Evolutionary conservation across 2,113 vertebrate species (phyloP).

Genomic region (Apodemus speciosus): DNA sequence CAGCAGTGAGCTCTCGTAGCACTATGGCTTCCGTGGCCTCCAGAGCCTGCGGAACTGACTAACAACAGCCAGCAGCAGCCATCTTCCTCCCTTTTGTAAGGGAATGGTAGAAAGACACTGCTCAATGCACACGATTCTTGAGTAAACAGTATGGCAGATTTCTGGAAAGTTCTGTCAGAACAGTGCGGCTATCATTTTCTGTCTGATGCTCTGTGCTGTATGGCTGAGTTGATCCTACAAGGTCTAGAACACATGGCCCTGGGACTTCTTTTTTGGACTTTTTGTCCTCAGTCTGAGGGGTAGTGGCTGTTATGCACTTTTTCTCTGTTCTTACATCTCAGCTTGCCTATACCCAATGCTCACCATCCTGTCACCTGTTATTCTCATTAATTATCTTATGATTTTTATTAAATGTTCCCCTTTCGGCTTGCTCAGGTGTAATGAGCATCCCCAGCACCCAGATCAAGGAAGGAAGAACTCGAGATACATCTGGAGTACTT

Average conservation of each 20-base stretch:
- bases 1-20: not conserved
- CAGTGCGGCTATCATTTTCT: not conserved
- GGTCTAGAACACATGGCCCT: not conserved
- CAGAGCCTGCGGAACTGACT: not conserved
- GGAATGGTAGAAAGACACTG: not conserved
- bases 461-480: not conserved
- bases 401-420: not conserved
- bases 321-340: not conserved
- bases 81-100: not conserved
- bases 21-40: not conserved
- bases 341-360: not conserved
- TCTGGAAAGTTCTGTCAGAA: not conserved
- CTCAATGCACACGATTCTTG: not conserved
- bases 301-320: not conserved
- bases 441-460: not conserved
- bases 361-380: not conserved
- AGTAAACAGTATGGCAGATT: not conserved
- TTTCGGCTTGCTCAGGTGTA: conserved; percentile 2
- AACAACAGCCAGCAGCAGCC: not conserved
- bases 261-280: not conserved
- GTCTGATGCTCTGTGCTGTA: not conserved
- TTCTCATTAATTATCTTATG: not conserved
- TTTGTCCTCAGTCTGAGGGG: not conserved
- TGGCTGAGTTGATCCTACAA: not conserved
- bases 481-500: not conserved